These are phyloP conservation scores for Ormyrus pomaceus DNA, from an alignment of 2,888 invertebrate genomes.

Conservation along the genomic window DNA sequence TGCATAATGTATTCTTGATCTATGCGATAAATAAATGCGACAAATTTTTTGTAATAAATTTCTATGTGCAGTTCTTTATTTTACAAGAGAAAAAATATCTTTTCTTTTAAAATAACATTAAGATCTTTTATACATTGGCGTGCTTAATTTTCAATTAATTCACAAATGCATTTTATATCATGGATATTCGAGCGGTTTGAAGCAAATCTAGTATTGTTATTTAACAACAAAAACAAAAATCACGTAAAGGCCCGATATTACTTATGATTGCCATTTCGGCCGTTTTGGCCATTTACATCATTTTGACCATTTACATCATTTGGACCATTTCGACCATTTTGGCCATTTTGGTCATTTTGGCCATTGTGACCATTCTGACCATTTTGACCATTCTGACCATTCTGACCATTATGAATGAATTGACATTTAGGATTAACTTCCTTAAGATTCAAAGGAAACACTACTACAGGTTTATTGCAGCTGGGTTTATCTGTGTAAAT, in stretches of 20 bases:
- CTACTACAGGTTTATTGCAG: slow-evolving; percentile 82
- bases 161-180: background rate
- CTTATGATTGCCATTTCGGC: no score
- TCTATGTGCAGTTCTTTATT: slow-evolving; percentile 17
- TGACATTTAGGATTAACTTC: background rate
- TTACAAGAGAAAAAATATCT: slow-evolving; percentile 7
- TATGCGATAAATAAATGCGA: slow-evolving; percentile 54
- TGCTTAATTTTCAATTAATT: background rate
- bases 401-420: background rate
- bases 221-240: no score
- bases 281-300: no score
- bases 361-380: no score
- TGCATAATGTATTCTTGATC: slow-evolving; percentile 39
- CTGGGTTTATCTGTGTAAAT: slow-evolving; percentile 88
- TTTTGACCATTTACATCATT: no score
- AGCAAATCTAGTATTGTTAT: background rate
- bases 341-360: no score
- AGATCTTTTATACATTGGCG: background rate
- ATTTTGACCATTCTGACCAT: background rate
- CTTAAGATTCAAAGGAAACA: slow-evolving; percentile 79
- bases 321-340: no score
- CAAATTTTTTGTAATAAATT: slow-evolving; percentile 48
- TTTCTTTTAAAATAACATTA: slow-evolving; percentile 1
- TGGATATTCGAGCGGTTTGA: background rate
- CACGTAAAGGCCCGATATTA: no score